Percentiles rank a stretch among this genome's conserved stretches.
phyloP scores from a whole-genome alignment of 2,888 invertebrate species.

The Anarsia innoxiella region DNA sequence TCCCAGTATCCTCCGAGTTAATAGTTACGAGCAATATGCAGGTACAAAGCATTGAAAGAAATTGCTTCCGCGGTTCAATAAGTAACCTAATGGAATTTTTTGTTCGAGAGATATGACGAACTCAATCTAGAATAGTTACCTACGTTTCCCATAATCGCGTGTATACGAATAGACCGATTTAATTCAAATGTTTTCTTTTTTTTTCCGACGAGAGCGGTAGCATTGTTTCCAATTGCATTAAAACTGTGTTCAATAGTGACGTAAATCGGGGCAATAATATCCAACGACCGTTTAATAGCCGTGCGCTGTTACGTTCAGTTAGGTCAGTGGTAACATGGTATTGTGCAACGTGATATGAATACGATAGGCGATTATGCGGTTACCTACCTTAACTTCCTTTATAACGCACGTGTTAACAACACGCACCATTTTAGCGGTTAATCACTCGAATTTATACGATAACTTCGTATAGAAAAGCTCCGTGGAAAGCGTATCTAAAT shows the following conservation, averaged over 20 bases:
- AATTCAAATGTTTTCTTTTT: no score
- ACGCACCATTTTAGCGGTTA: conserved; percentile 3
- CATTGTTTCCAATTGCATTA: no score
- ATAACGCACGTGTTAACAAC: conserved; percentile 7
- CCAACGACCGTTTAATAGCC: conserved; percentile 5
- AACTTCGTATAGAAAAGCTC: no score
- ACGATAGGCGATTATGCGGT: conserved; percentile 10
- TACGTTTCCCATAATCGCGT: no score
- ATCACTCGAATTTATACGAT: not conserved
- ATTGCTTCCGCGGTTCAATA: conserved; percentile 3
- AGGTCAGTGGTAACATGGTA: conserved; percentile 11
- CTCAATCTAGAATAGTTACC: no score
- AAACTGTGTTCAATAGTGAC: no score
- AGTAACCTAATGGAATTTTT: no score
- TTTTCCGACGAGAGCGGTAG: no score
- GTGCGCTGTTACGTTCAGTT: conserved; percentile 11
- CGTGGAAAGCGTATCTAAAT: no score
- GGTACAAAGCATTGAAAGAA: no score
- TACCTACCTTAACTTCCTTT: conserved; percentile 8
- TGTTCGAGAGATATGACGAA: no score
- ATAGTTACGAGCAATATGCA: conserved; percentile 3
- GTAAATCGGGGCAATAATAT: conserved; percentile 2
- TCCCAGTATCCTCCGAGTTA: not conserved
- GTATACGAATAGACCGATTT: no score
- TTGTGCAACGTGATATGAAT: conserved; percentile 9